Evolutionary conservation across 2,888 invertebrate species (phyloP).

Genomic region (Drosophila conformis): DNA sequence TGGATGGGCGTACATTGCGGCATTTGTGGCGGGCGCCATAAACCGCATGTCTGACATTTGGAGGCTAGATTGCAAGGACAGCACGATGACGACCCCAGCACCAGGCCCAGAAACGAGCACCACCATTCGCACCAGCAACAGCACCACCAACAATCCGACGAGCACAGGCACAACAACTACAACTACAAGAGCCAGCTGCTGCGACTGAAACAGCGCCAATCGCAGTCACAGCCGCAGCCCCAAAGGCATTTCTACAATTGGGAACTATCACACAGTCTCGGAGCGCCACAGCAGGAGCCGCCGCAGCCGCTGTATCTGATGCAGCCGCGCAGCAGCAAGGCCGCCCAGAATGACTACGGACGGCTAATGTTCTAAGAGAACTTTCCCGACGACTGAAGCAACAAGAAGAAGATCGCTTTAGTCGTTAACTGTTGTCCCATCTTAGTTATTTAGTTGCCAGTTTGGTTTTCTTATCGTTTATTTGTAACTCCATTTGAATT

Average conservation of each 20-base stretch:
- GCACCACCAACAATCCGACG: conserved; percentile 23
- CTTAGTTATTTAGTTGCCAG: conserved; percentile 28
- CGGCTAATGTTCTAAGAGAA: conserved; percentile 61
- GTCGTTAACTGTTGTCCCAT: conserved; percentile 22
- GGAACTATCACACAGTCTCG: conserved; percentile 73
- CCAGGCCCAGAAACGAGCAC: conserved; percentile 73
- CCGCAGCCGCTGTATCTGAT: conserved; percentile 60
- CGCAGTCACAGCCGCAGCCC: conserved; percentile 60
- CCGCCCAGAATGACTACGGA: conserved; percentile 81
- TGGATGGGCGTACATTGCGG: conserved; percentile 92
- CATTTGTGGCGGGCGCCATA: conserved; percentile 93
- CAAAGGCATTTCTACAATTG: conserved; percentile 73
- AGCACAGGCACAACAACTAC: conserved; percentile 49
- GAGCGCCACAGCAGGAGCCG: conserved; percentile 65
- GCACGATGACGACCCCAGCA: conserved; percentile 77
- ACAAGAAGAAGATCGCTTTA: conserved; percentile 1
- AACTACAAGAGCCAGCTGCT: conserved; percentile 65
- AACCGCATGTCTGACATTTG: conserved; percentile 86
- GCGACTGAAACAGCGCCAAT: conserved; percentile 62
- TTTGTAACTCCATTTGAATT: conserved; percentile 55
- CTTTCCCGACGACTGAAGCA: conserved; percentile 6
- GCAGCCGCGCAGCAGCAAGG: conserved; percentile 60
- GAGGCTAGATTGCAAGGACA: conserved; percentile 84
- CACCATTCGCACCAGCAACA: conserved; percentile 19
- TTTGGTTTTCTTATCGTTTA: conserved; percentile 25